Conservation (phyloP, 2,888 invertebrate genomes). For the Anticlea derivata region DNA sequence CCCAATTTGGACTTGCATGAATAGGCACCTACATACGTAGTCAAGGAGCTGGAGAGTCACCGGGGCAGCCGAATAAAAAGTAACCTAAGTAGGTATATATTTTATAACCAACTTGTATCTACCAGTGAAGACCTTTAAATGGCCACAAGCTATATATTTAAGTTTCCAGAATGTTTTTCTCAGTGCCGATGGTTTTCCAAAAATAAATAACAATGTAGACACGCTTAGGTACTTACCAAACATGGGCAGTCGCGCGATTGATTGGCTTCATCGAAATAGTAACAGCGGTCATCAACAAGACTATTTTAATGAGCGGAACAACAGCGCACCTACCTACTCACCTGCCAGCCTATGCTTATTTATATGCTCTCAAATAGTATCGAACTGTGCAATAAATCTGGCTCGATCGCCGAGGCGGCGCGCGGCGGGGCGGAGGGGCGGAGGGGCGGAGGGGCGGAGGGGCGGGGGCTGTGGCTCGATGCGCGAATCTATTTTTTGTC, state of each 20-base stretch:
- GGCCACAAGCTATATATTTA: too few species aligned
- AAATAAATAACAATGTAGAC: not conserved
- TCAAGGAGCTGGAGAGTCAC: too few species aligned
- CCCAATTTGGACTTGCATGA: too few species aligned
- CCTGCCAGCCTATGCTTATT: conserved; percentile 7
- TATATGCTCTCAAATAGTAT: conserved; percentile 19
- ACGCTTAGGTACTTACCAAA: conserved; percentile 29
- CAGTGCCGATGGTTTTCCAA: too few species aligned
- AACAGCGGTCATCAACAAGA: conserved; percentile 5
- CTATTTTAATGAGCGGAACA: conserved; percentile 12
- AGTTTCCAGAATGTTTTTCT: too few species aligned
- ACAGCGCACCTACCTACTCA: not conserved
- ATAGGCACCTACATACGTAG: too few species aligned
- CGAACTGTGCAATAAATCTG: conserved; percentile 26
- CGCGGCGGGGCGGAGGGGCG: not conserved
- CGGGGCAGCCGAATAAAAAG: too few species aligned
- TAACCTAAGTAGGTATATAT: too few species aligned
- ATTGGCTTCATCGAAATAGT: conserved; percentile 3
- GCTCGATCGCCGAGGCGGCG: conserved; percentile 9
- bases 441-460: conserved; percentile 4
- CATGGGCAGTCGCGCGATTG: conserved; percentile 9
- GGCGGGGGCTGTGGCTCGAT: conserved; percentile 20
- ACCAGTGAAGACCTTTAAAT: too few species aligned
- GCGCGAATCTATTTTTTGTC: conserved; percentile 46
- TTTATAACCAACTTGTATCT: too few species aligned